Evolutionary conservation across 2,888 invertebrate species (phyloP).

Genomic region (Xanthorhoe designata): DNA sequence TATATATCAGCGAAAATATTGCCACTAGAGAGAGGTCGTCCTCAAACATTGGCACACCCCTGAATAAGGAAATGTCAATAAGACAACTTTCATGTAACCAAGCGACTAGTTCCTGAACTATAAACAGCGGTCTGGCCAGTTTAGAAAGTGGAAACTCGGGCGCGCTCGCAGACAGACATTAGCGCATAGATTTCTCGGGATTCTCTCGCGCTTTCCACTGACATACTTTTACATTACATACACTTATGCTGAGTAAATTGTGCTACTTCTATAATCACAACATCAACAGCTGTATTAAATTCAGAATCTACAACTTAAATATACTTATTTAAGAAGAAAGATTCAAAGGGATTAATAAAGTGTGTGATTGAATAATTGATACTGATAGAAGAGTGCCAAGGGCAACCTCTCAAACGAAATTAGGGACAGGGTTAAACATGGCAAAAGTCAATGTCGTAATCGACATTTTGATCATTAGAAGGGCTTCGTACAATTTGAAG

Average conservation of each 20-base stretch:
- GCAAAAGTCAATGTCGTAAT: slow-evolving; percentile 80
- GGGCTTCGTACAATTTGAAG: slow-evolving; percentile 78
- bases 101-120: slow-evolving; percentile 78
- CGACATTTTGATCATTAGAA: slow-evolving; percentile 75
- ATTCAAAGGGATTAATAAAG: neutral
- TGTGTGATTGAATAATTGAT: neutral
- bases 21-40: slow-evolving; percentile 3
- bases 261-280: slow-evolving; percentile 3
- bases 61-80: slow-evolving; percentile 72
- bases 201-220: slow-evolving; percentile 84
- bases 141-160: slow-evolving; percentile 83
- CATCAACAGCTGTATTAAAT: neutral
- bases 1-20: neutral
- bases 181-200: slow-evolving; percentile 82
- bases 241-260: slow-evolving; percentile 35
- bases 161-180: slow-evolving; percentile 64
- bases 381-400: slow-evolving; percentile 36
- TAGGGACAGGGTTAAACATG: slow-evolving; percentile 67
- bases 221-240: slow-evolving; percentile 73
- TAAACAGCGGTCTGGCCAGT: slow-evolving; percentile 74
- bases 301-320: neutral
- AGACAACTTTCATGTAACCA: slow-evolving; percentile 74
- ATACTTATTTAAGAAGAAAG: neutral
- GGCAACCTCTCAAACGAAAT: slow-evolving; percentile 50
- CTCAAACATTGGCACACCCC: slow-evolving; percentile 18